Evolutionary conservation across 2,888 invertebrate species (phyloP).

Genomic region (Apodemia duryi): DNA sequence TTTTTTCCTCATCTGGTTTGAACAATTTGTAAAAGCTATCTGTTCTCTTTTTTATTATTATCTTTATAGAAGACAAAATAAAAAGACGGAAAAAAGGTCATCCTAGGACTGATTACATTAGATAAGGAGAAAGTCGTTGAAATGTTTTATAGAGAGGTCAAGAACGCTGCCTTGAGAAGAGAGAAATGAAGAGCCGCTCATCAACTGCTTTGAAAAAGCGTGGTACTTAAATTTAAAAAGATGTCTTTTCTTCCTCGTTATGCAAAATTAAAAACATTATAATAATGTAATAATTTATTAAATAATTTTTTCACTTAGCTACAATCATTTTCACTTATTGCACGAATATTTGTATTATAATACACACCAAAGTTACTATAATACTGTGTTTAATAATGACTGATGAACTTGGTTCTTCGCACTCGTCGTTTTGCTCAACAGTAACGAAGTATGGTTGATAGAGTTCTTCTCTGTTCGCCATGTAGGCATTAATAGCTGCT

Average conservation of each 20-base stretch:
- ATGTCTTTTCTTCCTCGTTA: background rate
- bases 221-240: no score
- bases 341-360: slow-evolving; percentile 37
- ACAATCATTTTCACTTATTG: slow-evolving; percentile 5
- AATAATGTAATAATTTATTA: background rate
- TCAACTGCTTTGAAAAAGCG: no score
- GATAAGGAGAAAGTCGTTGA: no score
- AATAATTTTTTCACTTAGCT: background rate
- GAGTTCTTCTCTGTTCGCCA: slow-evolving; percentile 44
- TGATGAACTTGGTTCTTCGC: slow-evolving; percentile 55
- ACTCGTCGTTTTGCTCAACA: slow-evolving; percentile 47
- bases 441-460: slow-evolving; percentile 49
- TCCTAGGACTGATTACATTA: no score
- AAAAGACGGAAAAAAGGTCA: no score
- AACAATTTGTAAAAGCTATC: no score
- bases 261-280: slow-evolving; percentile 17
- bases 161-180: no score
- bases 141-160: no score
- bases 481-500: slow-evolving; percentile 40
- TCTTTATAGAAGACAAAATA: no score
- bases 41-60: no score
- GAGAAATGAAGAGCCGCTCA: no score
- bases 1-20: no score
- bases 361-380: slow-evolving; percentile 50
- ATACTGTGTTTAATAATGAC: slow-evolving; percentile 54